phyloP scores from a whole-genome alignment of 2,797 vertebrate genomes.

The Clamator glandarius region DNA sequence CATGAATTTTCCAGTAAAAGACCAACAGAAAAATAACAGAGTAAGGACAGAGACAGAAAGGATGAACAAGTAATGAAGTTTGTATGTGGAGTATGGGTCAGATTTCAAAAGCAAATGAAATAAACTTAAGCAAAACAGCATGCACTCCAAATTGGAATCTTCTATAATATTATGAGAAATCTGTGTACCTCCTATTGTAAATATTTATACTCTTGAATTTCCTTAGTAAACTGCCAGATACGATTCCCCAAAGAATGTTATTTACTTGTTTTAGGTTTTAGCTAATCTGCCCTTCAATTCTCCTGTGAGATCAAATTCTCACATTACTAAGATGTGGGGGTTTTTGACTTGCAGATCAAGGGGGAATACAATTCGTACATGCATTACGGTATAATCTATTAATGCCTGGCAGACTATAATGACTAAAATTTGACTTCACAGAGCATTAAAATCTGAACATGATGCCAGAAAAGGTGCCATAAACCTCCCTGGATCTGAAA shows the following conservation, averaged over 20 bases:
- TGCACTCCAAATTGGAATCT: slow-evolving; percentile 49
- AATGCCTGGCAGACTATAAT: neutral
- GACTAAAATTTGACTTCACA: neutral
- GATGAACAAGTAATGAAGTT: slow-evolving; percentile 33
- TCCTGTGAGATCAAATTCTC: slow-evolving; percentile 36
- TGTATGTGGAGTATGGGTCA: neutral
- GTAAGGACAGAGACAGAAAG: neutral
- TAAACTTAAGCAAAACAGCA: slow-evolving; percentile 36
- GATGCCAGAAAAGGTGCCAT: neutral
- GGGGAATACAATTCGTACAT: neutral
- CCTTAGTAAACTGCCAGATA: slow-evolving; percentile 58
- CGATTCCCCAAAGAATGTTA: slow-evolving; percentile 29
- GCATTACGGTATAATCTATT: neutral
- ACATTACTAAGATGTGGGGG: neutral
- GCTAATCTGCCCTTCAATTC: slow-evolving; percentile 49
- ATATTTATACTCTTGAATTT: slow-evolving; percentile 65
- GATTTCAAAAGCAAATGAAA: slow-evolving; percentile 55
- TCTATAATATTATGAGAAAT: slow-evolving; percentile 42
- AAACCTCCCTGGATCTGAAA: neutral
- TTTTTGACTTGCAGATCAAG: neutral
- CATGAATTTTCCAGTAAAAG: neutral
- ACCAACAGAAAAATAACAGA: neutral
- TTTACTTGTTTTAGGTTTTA: slow-evolving; percentile 62
- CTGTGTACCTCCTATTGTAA: slow-evolving; percentile 54
- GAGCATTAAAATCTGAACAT: neutral